Conservation (phyloP, 2,113 vertebrate species). For the Toxotes chatareus region DNA sequence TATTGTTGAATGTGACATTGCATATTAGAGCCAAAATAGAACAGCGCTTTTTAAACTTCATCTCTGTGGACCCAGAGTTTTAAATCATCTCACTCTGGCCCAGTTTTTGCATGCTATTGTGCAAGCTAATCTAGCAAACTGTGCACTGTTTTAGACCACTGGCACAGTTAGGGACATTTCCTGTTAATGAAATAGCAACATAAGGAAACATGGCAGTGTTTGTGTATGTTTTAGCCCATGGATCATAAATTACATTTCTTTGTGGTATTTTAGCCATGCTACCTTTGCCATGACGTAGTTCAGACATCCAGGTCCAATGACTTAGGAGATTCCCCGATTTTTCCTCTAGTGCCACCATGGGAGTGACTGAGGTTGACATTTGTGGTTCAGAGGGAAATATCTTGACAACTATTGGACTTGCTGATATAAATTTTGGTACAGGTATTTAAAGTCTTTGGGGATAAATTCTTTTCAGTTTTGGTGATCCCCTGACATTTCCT, state of each 20-base stretch:
- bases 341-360: background rate
- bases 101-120: constrained; percentile 36
- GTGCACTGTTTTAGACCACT: constrained; percentile 15
- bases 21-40: constrained; percentile 44
- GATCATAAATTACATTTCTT: background rate
- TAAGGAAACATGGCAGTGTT: background rate
- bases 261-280: background rate
- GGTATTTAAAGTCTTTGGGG: background rate
- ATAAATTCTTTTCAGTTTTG: background rate
- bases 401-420: background rate
- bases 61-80: constrained; percentile 48
- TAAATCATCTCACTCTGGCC: constrained; percentile 51
- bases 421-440: background rate
- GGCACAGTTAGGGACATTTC: background rate
- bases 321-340: background rate
- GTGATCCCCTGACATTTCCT: background rate
- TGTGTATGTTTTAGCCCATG: background rate
- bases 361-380: no score
- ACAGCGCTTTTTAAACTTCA: constrained; percentile 19
- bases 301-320: background rate
- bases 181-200: background rate
- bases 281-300: background rate
- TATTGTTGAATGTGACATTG: constrained; percentile 44
- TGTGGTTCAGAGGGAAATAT: background rate
- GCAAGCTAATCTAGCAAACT: constrained; percentile 14